These are phyloP conservation scores for Melanogrammus aeglefinus DNA, from an alignment of 2,797 vertebrate genomes.

Conservation along the genomic window DNA sequence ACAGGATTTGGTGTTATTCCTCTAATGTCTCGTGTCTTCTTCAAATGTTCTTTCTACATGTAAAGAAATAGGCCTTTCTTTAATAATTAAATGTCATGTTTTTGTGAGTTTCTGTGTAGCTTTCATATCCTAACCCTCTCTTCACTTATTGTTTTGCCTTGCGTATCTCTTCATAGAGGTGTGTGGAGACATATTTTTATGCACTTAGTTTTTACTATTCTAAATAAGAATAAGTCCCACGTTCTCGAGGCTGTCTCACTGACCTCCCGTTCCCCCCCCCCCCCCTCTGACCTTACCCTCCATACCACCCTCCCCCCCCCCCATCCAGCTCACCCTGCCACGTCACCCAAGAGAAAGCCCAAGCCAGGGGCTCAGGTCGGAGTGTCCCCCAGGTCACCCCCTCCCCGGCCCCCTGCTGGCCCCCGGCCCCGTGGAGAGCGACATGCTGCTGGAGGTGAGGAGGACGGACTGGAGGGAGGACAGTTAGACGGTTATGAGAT, in stretches of 20 bases:
- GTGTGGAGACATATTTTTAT: not conserved
- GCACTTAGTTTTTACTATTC: too few relatives aligned
- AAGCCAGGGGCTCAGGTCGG: slow-evolving; percentile 50
- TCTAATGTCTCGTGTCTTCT: not conserved
- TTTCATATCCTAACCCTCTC: not conserved
- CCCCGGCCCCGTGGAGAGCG: slow-evolving; percentile 71
- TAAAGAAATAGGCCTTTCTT: not conserved
- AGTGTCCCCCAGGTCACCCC: not conserved
- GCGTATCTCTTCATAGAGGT: not conserved
- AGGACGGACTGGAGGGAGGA: not conserved
- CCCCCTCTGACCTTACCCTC: slow-evolving; percentile 4
- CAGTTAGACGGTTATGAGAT: not conserved
- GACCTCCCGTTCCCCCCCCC: not conserved
- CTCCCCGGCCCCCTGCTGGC: slow-evolving; percentile 54
- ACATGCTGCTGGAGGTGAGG: slow-evolving; percentile 82
- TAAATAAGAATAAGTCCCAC: too few relatives aligned
- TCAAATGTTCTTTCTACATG: not conserved
- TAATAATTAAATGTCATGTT: not conserved
- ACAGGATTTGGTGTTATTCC: not conserved
- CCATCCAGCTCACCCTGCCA: too few relatives aligned
- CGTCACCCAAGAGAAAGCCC: slow-evolving; percentile 78
- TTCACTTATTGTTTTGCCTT: not conserved
- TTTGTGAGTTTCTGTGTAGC: not conserved
- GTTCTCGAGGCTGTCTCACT: not conserved
- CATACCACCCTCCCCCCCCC: not conserved